Percentiles rank a stretch among this genome's conserved stretches.
phyloP scores from a whole-genome alignment of 2,888 invertebrate species.

The Mechanitis messenoides region DNA sequence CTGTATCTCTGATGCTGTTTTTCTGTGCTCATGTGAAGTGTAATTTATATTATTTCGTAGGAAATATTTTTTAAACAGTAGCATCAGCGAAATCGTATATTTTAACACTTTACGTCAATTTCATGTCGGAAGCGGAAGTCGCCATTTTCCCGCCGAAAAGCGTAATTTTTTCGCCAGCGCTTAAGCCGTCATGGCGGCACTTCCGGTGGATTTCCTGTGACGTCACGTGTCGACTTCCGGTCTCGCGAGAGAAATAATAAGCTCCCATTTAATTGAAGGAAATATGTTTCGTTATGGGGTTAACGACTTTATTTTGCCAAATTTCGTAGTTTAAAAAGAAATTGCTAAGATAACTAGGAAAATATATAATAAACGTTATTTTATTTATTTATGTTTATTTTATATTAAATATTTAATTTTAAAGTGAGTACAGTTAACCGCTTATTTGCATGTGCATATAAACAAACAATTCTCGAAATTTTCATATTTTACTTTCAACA shows the following conservation, averaged over 20 bases:
- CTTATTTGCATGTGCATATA: too few species aligned
- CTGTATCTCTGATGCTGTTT: not conserved
- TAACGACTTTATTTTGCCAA: not conserved
- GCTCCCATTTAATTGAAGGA: slow-evolving; percentile 24
- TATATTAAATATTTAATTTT: too few species aligned
- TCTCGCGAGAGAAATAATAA: slow-evolving; percentile 20
- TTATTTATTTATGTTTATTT: too few species aligned
- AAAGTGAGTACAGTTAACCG: too few species aligned
- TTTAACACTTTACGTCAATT: slow-evolving; percentile 29
- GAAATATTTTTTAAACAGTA: not conserved
- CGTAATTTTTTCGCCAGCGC: slow-evolving; percentile 64
- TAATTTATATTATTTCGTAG: too few species aligned
- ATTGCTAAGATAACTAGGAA: too few species aligned
- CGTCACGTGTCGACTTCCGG: slow-evolving; percentile 46
- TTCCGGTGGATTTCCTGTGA: slow-evolving; percentile 59
- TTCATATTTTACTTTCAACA: not conserved
- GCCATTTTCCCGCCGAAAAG: slow-evolving; percentile 66
- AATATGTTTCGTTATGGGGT: slow-evolving; percentile 10
- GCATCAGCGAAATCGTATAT: slow-evolving; percentile 19
- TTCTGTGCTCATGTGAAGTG: not conserved
- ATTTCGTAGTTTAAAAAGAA: not conserved
- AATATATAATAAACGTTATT: too few species aligned
- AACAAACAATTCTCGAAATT: too few species aligned
- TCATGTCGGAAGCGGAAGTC: slow-evolving; percentile 53
- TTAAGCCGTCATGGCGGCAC: slow-evolving; percentile 61